Percentiles rank a stretch among this genome's conserved stretches.
Evolutionary conservation across 2,888 invertebrate species (phyloP).

Genomic region (Spatulosminthurus flaviceps): DNA sequence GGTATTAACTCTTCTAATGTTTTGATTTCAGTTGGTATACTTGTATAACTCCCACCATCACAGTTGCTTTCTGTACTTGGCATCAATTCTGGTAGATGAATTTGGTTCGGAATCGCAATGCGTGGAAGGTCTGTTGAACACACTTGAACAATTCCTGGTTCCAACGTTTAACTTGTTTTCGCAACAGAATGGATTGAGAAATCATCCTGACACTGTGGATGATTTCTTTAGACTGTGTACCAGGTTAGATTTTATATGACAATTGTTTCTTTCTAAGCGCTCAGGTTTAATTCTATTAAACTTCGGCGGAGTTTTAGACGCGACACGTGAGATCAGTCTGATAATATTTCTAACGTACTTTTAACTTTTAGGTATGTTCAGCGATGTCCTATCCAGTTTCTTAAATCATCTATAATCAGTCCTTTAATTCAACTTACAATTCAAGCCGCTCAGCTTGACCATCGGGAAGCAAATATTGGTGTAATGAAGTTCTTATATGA

Average conservation of each 20-base stretch:
- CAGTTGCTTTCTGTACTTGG: conserved; percentile 90
- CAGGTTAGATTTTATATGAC: conserved; percentile 68
- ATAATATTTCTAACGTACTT: too few species aligned
- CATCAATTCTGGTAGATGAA: conserved; percentile 89
- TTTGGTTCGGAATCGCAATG: conserved; percentile 79
- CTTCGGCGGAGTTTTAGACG: too few species aligned
- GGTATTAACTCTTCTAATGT: too few species aligned
- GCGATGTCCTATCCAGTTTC: conserved; percentile 82
- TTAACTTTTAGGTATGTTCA: conserved; percentile 78
- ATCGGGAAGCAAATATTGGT: conserved; percentile 93
- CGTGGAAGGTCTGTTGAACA: conserved; percentile 80
- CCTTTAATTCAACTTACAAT: conserved; percentile 84
- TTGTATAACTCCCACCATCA: conserved; percentile 82
- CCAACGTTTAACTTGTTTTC: conserved; percentile 84
- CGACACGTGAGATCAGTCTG: too few species aligned
- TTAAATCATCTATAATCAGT: conserved; percentile 78
- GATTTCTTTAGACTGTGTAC: conserved; percentile 90
- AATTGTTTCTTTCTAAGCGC: too few species aligned
- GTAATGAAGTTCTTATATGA: conserved; percentile 96
- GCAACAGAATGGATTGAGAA: conserved; percentile 79
- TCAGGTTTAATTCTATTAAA: too few species aligned
- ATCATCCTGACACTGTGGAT: conserved; percentile 98
- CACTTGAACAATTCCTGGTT: conserved; percentile 84
- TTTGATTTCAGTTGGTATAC: conserved; percentile 72
- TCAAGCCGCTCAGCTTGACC: conserved; percentile 85